Conservation (phyloP, 2,797 vertebrate species). For the Silurus aristotelis region DNA sequence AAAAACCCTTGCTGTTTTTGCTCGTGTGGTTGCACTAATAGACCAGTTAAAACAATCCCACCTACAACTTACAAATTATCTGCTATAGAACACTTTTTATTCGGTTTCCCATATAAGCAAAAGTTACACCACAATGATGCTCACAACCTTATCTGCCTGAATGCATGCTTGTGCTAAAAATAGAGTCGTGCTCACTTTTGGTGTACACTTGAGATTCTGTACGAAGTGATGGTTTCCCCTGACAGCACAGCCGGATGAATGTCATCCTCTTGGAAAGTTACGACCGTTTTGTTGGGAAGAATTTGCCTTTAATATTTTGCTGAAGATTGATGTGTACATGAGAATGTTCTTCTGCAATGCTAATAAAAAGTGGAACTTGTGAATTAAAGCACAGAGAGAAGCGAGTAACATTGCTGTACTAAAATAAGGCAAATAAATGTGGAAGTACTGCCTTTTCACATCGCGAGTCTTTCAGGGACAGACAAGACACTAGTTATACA, state of each 20-base stretch:
- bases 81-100: constrained; percentile 52
- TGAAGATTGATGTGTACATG: constrained; percentile 12
- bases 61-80: constrained; percentile 39
- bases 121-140: constrained; percentile 57
- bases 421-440: not conserved
- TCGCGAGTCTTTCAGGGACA: not conserved
- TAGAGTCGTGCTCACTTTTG: constrained; percentile 61
- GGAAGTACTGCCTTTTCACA: not conserved
- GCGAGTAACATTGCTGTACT: not conserved
- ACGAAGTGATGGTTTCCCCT: constrained; percentile 50
- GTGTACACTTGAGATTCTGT: constrained; percentile 65
- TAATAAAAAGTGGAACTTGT: not conserved
- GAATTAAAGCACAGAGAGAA: not conserved
- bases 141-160: constrained; percentile 55
- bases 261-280: constrained; percentile 48
- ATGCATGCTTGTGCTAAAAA: constrained; percentile 61
- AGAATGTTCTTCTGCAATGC: not conserved
- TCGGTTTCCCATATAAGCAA: constrained; percentile 49
- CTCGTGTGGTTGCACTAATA: constrained; percentile 13
- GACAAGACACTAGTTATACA: not conserved
- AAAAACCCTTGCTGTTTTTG: not conserved
- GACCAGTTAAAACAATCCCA: constrained; percentile 29
- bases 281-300: constrained; percentile 23
- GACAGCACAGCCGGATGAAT: constrained; percentile 46
- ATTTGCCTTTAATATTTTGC: constrained; percentile 13